phyloP scores from a whole-genome alignment of 1,140 invertebrate genomes.

The Tyrophagus putrescentiae region DNA sequence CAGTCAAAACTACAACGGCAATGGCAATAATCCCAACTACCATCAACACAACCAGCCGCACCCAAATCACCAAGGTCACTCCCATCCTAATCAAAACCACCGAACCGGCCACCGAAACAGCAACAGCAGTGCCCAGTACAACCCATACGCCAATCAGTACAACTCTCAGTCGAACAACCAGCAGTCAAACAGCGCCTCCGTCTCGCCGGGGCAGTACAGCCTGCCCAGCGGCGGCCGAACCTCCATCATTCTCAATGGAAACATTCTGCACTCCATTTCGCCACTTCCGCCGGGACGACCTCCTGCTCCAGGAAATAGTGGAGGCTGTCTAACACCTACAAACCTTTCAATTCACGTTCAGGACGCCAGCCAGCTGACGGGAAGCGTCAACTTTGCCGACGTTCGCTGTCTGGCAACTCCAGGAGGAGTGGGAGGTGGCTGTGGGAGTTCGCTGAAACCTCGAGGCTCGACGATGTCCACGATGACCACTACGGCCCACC shows the following conservation, averaged over 20 bases:
- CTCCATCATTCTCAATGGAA: constrained; percentile 14
- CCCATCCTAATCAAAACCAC: too few species aligned
- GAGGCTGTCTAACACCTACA: neutral
- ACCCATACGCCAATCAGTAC: too few species aligned
- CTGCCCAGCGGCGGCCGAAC: constrained; percentile 2
- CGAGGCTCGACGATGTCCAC: constrained; percentile 11
- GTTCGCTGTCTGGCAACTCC: neutral
- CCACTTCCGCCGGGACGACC: neutral
- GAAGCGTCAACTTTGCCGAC: neutral
- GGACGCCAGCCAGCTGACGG: neutral
- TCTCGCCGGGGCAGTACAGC: neutral
- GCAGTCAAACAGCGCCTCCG: too few species aligned
- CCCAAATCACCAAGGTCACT: too few species aligned
- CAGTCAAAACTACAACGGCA: too few species aligned
- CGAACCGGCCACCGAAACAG: too few species aligned
- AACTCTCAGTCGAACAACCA: too few species aligned
- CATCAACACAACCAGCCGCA: too few species aligned
- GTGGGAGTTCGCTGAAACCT: constrained; percentile 3
- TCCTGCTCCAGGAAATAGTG: neutral
- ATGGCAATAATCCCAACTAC: too few species aligned
- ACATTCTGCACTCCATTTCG: constrained; percentile 6
- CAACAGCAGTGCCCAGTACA: too few species aligned
- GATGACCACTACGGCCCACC: constrained; percentile 14
- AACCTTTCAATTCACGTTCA: neutral
- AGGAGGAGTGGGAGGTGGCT: too few species aligned